Conservation (phyloP, 2,888 invertebrate species). For the Elmis aenea region DNA sequence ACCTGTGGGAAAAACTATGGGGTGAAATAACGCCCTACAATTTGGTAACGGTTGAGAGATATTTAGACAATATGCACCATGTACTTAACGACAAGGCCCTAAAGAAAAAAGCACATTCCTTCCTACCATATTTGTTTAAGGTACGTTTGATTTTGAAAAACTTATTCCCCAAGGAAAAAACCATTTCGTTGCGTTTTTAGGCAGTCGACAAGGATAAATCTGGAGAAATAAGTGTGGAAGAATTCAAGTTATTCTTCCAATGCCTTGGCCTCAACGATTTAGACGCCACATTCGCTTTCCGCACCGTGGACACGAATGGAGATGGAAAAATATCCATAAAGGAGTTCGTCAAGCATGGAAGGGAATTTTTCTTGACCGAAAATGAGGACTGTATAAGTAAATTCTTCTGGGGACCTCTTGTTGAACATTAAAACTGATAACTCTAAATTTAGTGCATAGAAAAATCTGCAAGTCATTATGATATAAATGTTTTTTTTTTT, state of each 20-base stretch:
- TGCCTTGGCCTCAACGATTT: constrained; percentile 71
- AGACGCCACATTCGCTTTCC: constrained; percentile 72
- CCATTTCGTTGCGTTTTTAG: too few species aligned
- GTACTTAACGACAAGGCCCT: constrained; percentile 70
- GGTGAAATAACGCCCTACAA: constrained; percentile 78
- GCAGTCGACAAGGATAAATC: constrained; percentile 78
- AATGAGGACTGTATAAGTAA: constrained; percentile 71
- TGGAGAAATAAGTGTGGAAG: constrained; percentile 72
- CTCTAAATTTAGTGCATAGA: too few species aligned
- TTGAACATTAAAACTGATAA: constrained; percentile 47
- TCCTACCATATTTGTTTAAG: constrained; percentile 78
- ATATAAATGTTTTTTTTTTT: too few species aligned
- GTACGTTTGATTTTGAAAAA: constrained; percentile 44
- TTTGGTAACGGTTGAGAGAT: constrained; percentile 75
- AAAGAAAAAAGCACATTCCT: constrained; percentile 68
- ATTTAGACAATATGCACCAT: constrained; percentile 76
- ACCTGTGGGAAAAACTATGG: constrained; percentile 79
- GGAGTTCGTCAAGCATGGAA: constrained; percentile 76
- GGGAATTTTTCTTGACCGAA: constrained; percentile 74
- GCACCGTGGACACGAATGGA: constrained; percentile 71
- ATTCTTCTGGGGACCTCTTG: constrained; percentile 81
- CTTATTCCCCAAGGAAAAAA: too few species aligned
- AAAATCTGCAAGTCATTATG: too few species aligned
- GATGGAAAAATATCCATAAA: constrained; percentile 72
- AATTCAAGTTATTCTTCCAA: constrained; percentile 77